Percentiles rank a stretch among this genome's conserved stretches.
Evolutionary conservation across 2,797 vertebrate species (phyloP).

Genomic region (Valencia hispanica): DNA sequence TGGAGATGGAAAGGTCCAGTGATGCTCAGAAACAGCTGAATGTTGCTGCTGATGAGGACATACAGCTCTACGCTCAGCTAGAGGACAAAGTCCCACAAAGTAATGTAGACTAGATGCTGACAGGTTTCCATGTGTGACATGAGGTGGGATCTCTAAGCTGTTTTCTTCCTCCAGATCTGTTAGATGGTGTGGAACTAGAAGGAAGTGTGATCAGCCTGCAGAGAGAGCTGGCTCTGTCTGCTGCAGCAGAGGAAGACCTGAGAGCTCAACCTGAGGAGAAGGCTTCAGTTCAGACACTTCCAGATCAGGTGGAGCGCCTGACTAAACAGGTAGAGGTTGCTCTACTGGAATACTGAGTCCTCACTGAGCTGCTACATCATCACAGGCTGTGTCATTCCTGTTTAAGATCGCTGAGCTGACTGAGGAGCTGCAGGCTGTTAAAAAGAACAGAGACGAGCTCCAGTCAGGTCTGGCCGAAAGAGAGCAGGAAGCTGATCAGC

Average conservation of each 20-base stretch:
- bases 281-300: slow-evolving; percentile 48
- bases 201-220: slow-evolving; percentile 75
- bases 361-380: background rate
- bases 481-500: slow-evolving; percentile 64
- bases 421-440: slow-evolving; percentile 51
- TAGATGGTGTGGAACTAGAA: slow-evolving; percentile 81
- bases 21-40: slow-evolving; percentile 81
- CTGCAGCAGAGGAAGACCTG: slow-evolving; percentile 74
- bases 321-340: slow-evolving; percentile 50
- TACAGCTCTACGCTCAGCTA: slow-evolving; percentile 82
- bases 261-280: slow-evolving; percentile 75
- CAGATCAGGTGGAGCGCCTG: slow-evolving; percentile 55
- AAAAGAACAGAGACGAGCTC: slow-evolving; percentile 48
- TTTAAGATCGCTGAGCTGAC: slow-evolving; percentile 61
- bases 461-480: slow-evolving; percentile 60
- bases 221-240: slow-evolving; percentile 63
- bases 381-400: background rate
- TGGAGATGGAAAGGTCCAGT: slow-evolving; percentile 62
- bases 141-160: background rate
- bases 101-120: slow-evolving; percentile 56
- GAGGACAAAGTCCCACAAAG: slow-evolving; percentile 90
- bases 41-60: slow-evolving; percentile 82
- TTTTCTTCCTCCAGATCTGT: slow-evolving; percentile 75
- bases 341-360: background rate
- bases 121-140: background rate